Conservation (phyloP, 2,113 vertebrate genomes). For the Danionella cerebrum region DNA sequence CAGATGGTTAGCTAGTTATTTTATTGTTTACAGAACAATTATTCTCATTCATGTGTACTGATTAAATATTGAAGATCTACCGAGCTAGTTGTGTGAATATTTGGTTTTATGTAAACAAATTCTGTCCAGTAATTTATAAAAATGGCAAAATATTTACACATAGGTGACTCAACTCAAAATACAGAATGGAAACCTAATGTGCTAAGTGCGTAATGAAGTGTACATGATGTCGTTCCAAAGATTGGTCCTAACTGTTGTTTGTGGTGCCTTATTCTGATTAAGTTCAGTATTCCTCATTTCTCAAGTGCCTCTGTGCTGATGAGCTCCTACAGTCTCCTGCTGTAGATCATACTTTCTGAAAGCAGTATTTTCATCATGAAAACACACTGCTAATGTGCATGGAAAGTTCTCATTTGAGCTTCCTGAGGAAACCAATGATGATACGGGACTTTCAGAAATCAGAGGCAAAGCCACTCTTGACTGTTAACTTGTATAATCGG, state of each 20-base stretch:
- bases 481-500: not conserved
- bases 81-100: no score
- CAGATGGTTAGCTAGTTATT: no score
- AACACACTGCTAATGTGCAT: not conserved
- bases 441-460: not conserved
- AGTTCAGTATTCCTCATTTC: conserved; percentile 30
- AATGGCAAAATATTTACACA: no score
- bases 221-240: conserved; percentile 32
- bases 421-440: conserved; percentile 5
- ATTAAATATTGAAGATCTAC: no score
- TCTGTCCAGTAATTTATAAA: no score
- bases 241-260: conserved; percentile 28
- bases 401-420: not conserved
- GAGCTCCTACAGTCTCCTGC: conserved; percentile 14
- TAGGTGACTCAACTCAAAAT: not conserved
- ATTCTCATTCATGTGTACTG: no score
- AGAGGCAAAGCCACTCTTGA: not conserved
- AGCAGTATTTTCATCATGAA: not conserved
- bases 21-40: no score
- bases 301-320: conserved; percentile 47
- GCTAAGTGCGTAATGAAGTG: not conserved
- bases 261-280: conserved; percentile 44
- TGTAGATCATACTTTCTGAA: not conserved
- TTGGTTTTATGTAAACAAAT: no score
- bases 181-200: not conserved